A percentile compares a stretch with the other conserved stretches of the same genome.
Evolutionary conservation across 2,888 invertebrate genomes (phyloP).

Genomic region (Eupelmus urozonus): DNA sequence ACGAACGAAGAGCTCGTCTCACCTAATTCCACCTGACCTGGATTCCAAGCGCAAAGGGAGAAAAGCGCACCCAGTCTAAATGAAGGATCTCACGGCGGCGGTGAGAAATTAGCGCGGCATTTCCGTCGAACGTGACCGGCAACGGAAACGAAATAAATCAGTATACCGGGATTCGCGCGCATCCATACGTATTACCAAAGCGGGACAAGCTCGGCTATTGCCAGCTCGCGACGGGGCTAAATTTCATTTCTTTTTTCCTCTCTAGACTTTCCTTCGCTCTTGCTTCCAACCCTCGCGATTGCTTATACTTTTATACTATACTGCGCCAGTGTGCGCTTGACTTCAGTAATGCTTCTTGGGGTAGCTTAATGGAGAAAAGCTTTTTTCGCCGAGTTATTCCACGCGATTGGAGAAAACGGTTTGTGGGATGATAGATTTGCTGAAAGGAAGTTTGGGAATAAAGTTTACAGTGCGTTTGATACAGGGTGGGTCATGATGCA

Average conservation of each 20-base stretch:
- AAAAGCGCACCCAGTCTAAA: neutral
- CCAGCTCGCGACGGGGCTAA: neutral
- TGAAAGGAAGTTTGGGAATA: neutral
- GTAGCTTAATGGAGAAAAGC: neutral
- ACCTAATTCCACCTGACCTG: conserved; percentile 21
- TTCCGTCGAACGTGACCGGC: conserved; percentile 19
- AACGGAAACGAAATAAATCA: conserved; percentile 39
- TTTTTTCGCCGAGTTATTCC: neutral
- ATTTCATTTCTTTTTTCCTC: conserved; percentile 35
- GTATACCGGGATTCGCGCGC: neutral
- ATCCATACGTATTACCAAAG: neutral
- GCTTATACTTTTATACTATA: neutral
- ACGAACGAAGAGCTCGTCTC: too few relatives aligned
- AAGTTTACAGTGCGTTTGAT: neutral
- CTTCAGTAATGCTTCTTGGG: neutral
- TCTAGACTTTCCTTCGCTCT: neutral
- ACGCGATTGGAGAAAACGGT: neutral
- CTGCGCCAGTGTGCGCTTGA: neutral
- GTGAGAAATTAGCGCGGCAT: conserved; percentile 16
- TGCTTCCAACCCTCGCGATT: neutral
- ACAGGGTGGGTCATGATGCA: too few relatives aligned
- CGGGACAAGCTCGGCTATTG: neutral
- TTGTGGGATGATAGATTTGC: neutral
- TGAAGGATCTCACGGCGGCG: neutral
- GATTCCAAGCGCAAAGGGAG: neutral